Percentiles rank a stretch among this genome's conserved stretches.
Conservation (phyloP, 1,140 invertebrate species). For the Drosophila melanogaster region Release_6_plus_ISO1_MT NC_004354.4:1222501-1223000, state of each 20-base stretch:
- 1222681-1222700: constrained; percentile 61
- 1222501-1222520: constrained; percentile 84
- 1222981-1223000: constrained; percentile 79
- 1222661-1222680: constrained; percentile 55
- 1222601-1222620: constrained; percentile 52
- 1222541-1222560: constrained; percentile 33
- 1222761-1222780: constrained; percentile 76
- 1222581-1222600: constrained; percentile 79
- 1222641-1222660: constrained; percentile 53
- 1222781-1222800: constrained; percentile 55
- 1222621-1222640: constrained; percentile 57
- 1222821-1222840: constrained; percentile 37
- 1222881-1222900: constrained; percentile 84
- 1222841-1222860: constrained; percentile 55
- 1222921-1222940: constrained; percentile 76
- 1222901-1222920: constrained; percentile 82
- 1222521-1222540: constrained; percentile 69
- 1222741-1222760: constrained; percentile 84
- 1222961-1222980: constrained; percentile 78
- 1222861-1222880: constrained; percentile 45
- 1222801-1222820: constrained; percentile 31
- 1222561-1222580: constrained; percentile 44
- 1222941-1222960: constrained; percentile 81
- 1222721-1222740: constrained; percentile 74
- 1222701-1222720: constrained; percentile 68